Percentiles rank a stretch among this genome's conserved stretches.
phyloP scores from a whole-genome alignment of 2,888 invertebrate genomes.

The Diaphora mendica region DNA sequence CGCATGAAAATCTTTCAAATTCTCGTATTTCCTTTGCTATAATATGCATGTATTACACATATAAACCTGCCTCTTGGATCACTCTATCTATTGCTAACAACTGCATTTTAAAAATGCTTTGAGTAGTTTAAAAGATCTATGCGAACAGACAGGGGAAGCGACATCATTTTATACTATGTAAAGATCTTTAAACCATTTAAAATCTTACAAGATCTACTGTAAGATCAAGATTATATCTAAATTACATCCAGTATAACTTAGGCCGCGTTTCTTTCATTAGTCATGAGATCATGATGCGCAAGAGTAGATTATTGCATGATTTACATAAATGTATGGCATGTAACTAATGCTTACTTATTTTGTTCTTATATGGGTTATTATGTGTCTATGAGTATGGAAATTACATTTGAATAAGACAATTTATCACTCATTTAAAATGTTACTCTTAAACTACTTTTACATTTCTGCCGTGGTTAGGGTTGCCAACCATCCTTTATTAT shows the following conservation, averaged over 20 bases:
- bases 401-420: constrained; percentile 1
- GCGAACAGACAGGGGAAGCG: too few species aligned
- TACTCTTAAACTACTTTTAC: too few species aligned
- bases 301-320: constrained; percentile 41
- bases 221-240: constrained; percentile 6
- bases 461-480: too few species aligned
- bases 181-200: background rate
- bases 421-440: background rate
- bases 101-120: too few species aligned
- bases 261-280: constrained; percentile 16
- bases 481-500: too few species aligned
- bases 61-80: too few species aligned
- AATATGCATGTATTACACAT: too few species aligned
- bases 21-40: too few species aligned
- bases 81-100: too few species aligned
- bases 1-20: too few species aligned
- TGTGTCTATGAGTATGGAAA: constrained; percentile 12
- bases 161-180: background rate
- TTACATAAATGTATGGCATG: constrained; percentile 45
- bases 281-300: constrained; percentile 41
- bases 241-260: background rate
- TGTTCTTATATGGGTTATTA: constrained; percentile 34
- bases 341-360: constrained; percentile 45
- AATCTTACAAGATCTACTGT: constrained; percentile 12
- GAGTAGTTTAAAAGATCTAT: too few species aligned